These are phyloP conservation scores for Seriola dumerili DNA, from an alignment of 2,113 vertebrate genomes.

Conservation along the genomic window DNA sequence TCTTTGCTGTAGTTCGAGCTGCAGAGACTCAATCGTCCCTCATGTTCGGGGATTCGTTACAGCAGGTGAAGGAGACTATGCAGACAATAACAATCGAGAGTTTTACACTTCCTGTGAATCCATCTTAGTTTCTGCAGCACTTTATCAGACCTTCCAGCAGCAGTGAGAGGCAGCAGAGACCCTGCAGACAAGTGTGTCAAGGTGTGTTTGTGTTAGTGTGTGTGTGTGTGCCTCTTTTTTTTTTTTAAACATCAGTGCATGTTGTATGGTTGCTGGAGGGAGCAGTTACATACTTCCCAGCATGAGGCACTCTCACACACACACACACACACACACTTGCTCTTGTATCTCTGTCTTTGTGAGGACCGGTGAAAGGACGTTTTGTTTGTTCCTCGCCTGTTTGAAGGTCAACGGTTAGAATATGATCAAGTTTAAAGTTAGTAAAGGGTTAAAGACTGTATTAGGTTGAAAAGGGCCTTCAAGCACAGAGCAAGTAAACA, in stretches of 20 bases:
- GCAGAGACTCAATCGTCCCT: neutral
- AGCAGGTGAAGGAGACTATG: neutral
- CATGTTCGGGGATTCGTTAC: neutral
- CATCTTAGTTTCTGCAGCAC: neutral
- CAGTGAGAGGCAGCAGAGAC: neutral
- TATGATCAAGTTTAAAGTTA: neutral
- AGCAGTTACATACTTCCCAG: conserved; percentile 5
- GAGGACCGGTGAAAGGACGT: neutral
- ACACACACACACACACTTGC: neutral
- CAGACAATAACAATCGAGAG: neutral
- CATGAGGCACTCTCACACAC: neutral
- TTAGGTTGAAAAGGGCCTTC: too few species aligned
- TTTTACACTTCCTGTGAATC: neutral
- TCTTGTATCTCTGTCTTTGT: neutral
- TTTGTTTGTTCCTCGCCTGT: too few species aligned
- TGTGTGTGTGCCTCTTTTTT: neutral
- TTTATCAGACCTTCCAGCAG: neutral
- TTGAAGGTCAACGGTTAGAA: too few species aligned
- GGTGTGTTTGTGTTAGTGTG: neutral
- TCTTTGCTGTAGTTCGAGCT: neutral
- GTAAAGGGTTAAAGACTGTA: neutral
- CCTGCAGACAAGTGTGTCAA: neutral
- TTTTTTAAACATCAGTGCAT: conserved; percentile 5
- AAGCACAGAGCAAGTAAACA: neutral
- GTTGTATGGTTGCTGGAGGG: conserved; percentile 16